Conservation (phyloP, 2,113 vertebrate genomes). For the Psittacula cyanocephala region DNA sequence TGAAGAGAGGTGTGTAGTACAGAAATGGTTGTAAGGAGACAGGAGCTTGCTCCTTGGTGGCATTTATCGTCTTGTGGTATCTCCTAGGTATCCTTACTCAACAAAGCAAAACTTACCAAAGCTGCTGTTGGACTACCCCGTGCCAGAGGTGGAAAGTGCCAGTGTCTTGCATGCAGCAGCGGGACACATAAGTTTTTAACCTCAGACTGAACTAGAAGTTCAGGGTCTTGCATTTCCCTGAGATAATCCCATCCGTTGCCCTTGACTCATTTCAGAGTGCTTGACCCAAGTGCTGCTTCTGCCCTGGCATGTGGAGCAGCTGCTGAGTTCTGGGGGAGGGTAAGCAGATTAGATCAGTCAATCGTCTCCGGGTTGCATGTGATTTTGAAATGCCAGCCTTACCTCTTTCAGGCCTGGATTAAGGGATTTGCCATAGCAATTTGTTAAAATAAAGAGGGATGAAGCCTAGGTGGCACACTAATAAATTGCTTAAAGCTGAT, state of each 20-base stretch:
- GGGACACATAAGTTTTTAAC: background rate
- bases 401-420: constrained; percentile 66
- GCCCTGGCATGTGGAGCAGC: constrained; percentile 34
- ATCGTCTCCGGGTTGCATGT: constrained; percentile 61
- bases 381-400: constrained; percentile 66
- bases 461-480: constrained; percentile 60
- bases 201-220: background rate
- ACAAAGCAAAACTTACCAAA: background rate
- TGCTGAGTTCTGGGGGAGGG: constrained; percentile 26
- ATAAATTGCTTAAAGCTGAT: constrained; percentile 75
- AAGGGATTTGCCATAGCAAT: constrained; percentile 77
- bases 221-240: background rate
- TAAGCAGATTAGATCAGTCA: constrained; percentile 73
- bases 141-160: background rate
- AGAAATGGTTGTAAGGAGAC: background rate
- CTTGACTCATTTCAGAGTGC: background rate
- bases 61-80: fast-evolving
- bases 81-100: background rate
- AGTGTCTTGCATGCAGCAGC: background rate
- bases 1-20: background rate
- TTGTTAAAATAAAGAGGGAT: constrained; percentile 74
- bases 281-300: constrained; percentile 42
- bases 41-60: background rate
- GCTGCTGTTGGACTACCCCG: background rate
- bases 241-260: background rate